These are phyloP conservation scores for Globicephala melas DNA, from an alignment of 2,113 vertebrate genomes.

Conservation along the genomic window DNA sequence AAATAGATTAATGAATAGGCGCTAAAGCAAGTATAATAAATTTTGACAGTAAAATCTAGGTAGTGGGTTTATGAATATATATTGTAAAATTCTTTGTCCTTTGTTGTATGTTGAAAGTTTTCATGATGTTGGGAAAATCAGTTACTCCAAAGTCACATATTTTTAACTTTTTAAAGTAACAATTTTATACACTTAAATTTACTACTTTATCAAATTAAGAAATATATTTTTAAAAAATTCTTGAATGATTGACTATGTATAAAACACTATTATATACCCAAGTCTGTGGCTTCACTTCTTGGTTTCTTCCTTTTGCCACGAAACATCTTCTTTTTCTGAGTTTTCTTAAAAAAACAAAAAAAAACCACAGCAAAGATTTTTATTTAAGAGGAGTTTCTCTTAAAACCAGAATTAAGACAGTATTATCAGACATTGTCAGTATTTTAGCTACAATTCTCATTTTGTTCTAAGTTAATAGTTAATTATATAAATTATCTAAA, in stretches of 20 bases:
- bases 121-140: conserved; percentile 2
- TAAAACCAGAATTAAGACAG: not conserved
- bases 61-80: not conserved
- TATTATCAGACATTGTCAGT: not conserved
- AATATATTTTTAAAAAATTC: not conserved
- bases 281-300: not conserved
- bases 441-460: not conserved
- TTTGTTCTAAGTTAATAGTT: not conserved
- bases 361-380: not conserved
- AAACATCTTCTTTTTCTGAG: conserved; percentile 23
- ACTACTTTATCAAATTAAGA: not conserved
- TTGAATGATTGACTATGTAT: not conserved
- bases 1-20: not conserved
- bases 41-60: not conserved
- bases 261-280: conserved; percentile 51
- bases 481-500: not conserved
- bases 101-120: not conserved
- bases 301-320: conserved; percentile 34
- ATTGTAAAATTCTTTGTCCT: not conserved
- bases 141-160: not conserved
- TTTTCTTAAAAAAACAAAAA: conserved; percentile 11
- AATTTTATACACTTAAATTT: conserved; percentile 1
- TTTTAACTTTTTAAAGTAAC: conserved; percentile 7
- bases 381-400: conserved; percentile 7
- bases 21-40: not conserved